Conservation (phyloP, 2,797 vertebrate genomes). For the Manis pentadactyla region DNA sequence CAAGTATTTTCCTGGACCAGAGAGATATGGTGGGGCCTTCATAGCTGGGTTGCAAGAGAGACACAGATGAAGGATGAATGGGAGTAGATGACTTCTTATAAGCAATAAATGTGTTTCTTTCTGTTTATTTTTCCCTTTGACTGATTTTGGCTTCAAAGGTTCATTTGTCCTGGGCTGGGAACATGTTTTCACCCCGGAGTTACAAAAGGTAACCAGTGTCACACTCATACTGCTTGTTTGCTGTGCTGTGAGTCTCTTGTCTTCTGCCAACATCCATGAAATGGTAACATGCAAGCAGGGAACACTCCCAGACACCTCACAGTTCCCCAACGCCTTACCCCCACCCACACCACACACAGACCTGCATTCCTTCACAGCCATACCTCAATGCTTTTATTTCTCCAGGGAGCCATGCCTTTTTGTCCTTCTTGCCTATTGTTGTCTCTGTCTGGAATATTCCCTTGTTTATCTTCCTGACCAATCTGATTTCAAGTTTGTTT, state of each 20-base stretch:
- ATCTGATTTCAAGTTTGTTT: neutral
- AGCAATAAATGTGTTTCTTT: no score
- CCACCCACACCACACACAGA: fast-evolving
- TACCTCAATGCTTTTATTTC: neutral
- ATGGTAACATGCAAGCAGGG: neutral
- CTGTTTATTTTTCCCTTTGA: no score
- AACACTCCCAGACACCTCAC: neutral
- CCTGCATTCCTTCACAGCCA: neutral
- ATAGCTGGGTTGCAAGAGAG: no score
- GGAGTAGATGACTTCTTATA: no score
- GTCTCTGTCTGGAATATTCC: neutral
- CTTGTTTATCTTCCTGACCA: neutral
- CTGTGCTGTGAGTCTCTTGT: neutral
- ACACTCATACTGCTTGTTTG: neutral
- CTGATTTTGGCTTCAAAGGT: no score
- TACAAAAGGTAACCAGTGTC: no score
- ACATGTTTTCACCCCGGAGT: no score
- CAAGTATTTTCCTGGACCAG: no score
- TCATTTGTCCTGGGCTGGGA: no score
- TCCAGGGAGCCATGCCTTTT: neutral
- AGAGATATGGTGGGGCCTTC: no score
- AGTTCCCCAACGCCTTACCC: fast-evolving
- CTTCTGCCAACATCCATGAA: neutral
- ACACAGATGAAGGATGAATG: no score
- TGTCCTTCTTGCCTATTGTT: neutral